phyloP scores from a whole-genome alignment of 1,140 invertebrate species.

The Nilaparvata lugens region DNA sequence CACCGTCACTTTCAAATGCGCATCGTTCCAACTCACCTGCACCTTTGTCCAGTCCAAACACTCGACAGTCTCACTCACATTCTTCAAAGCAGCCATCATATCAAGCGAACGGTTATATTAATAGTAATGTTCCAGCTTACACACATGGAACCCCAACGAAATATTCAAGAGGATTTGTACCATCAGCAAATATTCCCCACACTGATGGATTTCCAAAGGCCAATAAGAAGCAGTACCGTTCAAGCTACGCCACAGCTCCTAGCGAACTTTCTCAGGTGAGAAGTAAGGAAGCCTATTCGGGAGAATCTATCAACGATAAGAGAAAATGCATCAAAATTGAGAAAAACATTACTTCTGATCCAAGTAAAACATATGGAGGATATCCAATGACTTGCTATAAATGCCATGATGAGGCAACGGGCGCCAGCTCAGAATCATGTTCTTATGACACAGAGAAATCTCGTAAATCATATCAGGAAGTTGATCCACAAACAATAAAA shows the following conservation, averaged over 20 bases:
- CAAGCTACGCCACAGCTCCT: neutral
- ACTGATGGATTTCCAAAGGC: neutral
- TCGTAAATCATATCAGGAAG: slow-evolving; percentile 21
- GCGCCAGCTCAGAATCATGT: slow-evolving; percentile 40
- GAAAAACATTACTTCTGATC: slow-evolving; percentile 6
- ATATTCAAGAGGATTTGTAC: no score
- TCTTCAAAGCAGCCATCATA: no score
- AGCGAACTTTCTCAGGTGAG: neutral
- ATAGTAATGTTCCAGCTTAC: no score
- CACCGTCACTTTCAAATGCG: no score
- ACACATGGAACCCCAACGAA: no score
- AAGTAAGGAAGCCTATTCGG: neutral
- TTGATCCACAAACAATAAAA: slow-evolving; percentile 3
- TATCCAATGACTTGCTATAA: slow-evolving; percentile 40
- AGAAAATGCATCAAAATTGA: slow-evolving; percentile 9
- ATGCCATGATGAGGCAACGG: slow-evolving; percentile 40
- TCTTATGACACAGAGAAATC: slow-evolving; percentile 34
- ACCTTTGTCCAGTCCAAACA: no score
- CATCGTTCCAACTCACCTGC: no score
- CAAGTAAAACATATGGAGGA: slow-evolving; percentile 12
- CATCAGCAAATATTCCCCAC: neutral
- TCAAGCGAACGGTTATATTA: no score
- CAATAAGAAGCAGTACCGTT: neutral
- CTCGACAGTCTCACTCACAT: no score
- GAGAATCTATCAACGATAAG: neutral